Conservation (phyloP, 2,888 invertebrate genomes). For the Dryocosmus kuriphilus region DNA sequence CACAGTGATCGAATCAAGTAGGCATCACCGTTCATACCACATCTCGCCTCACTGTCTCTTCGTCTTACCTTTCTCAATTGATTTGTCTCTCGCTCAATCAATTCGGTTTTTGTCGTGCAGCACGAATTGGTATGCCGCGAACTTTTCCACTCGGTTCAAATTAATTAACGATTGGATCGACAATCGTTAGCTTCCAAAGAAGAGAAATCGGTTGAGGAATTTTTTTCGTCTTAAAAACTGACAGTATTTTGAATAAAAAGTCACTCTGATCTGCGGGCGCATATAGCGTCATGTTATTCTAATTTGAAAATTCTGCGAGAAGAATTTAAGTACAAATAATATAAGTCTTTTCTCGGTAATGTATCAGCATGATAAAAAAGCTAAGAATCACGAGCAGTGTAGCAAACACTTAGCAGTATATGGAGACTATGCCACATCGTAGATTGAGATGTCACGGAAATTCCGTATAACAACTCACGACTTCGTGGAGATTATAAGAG, state of each 20-base stretch:
- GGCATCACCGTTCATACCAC: background rate
- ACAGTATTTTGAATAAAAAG: background rate
- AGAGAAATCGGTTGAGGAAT: background rate
- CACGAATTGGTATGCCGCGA: constrained; percentile 18
- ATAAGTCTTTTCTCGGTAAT: constrained; percentile 3
- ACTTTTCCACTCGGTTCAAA: constrained; percentile 9
- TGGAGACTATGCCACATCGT: constrained; percentile 23
- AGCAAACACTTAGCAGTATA: constrained; percentile 13
- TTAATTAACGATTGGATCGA: constrained; percentile 14
- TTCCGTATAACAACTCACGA: constrained; percentile 29
- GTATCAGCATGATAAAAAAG: background rate
- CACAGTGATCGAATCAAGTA: background rate
- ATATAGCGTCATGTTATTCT: background rate
- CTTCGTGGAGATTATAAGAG: constrained; percentile 28
- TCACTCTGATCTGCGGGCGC: background rate
- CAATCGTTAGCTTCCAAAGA: constrained; percentile 2
- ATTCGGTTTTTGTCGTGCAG: constrained; percentile 3
- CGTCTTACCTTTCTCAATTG: constrained; percentile 5
- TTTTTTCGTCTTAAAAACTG: background rate
- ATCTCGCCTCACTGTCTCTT: background rate
- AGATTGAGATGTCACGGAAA: constrained; percentile 39
- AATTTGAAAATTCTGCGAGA: background rate
- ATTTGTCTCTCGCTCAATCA: constrained; percentile 19
- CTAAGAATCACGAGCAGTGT: background rate
- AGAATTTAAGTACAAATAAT: background rate